A percentile compares a stretch with the other conserved stretches of the same genome.
These are phyloP conservation scores for Siphlonurus alternatus DNA, from an alignment of 2,888 invertebrate genomes.

Conservation along the genomic window DNA sequence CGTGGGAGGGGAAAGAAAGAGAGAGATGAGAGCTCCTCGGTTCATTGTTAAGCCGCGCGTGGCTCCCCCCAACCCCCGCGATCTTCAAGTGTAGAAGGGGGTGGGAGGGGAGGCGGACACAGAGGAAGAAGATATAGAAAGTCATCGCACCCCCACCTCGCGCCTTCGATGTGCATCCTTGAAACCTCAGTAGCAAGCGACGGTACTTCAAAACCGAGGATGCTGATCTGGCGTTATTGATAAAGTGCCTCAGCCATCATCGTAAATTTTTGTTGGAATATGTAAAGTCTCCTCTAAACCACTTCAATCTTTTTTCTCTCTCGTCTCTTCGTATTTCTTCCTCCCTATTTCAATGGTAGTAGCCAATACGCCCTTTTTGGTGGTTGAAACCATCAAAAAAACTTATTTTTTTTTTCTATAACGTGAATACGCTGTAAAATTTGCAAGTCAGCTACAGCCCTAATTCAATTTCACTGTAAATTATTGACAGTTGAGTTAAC, in stretches of 20 bases:
- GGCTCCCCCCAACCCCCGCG: neutral
- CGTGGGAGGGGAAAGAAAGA: no score
- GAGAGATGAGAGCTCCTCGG: no score
- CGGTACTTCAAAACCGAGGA: neutral
- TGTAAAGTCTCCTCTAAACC: conserved; percentile 7
- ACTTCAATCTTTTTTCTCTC: neutral
- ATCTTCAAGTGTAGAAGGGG: neutral
- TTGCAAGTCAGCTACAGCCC: neutral
- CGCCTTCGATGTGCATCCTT: no score
- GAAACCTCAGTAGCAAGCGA: no score
- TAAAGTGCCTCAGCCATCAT: conserved; percentile 9
- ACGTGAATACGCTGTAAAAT: neutral
- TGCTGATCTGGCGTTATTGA: neutral
- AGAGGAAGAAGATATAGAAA: no score
- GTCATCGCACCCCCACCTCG: no score
- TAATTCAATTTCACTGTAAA: no score
- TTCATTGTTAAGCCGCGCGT: no score
- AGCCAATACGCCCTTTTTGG: no score
- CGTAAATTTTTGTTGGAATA: conserved; percentile 10
- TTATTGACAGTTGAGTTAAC: no score
- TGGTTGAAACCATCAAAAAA: no score
- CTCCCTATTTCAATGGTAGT: neutral
- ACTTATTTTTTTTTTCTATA: neutral
- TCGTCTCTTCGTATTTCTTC: neutral
- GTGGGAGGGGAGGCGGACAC: neutral